These are phyloP conservation scores for Nasonia longicornis DNA, from an alignment of 1,140 invertebrate species.

Conservation along the genomic window DNA sequence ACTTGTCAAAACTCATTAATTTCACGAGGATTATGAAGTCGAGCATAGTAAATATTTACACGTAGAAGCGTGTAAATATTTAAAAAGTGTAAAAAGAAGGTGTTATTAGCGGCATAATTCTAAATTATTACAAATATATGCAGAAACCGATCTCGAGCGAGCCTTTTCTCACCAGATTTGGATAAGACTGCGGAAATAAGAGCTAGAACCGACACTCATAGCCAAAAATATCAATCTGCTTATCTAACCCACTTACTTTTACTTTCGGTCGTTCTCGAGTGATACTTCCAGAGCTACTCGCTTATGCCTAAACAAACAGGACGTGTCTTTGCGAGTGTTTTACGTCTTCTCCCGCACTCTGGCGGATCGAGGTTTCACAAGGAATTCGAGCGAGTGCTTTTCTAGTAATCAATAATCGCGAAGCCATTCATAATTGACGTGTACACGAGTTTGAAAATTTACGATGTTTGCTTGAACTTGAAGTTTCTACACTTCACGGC, in stretches of 20 bases:
- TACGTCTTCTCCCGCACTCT: background rate
- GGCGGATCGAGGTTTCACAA: slow-evolving; percentile 6
- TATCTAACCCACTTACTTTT: background rate
- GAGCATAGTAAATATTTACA: background rate
- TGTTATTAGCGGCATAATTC: background rate
- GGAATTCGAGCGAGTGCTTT: background rate
- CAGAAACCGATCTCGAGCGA: background rate
- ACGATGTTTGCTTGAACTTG: slow-evolving; percentile 21
- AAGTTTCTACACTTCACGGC: background rate
- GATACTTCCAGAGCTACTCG: background rate
- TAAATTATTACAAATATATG: background rate
- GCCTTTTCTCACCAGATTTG: background rate
- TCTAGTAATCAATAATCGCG: slow-evolving; percentile 17
- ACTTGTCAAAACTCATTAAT: background rate
- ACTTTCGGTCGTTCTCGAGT: background rate
- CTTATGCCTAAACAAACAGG: background rate
- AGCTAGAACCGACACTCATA: background rate
- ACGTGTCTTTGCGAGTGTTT: background rate
- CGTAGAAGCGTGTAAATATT: background rate
- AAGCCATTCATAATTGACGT: slow-evolving; percentile 17
- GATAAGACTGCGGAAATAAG: background rate
- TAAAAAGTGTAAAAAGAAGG: too few relatives aligned
- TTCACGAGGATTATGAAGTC: background rate
- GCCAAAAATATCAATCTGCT: background rate
- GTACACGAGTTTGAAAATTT: background rate